Evolutionary conservation across 2,888 invertebrate genomes (phyloP).

Genomic region (Falcaria lacertinaria): DNA sequence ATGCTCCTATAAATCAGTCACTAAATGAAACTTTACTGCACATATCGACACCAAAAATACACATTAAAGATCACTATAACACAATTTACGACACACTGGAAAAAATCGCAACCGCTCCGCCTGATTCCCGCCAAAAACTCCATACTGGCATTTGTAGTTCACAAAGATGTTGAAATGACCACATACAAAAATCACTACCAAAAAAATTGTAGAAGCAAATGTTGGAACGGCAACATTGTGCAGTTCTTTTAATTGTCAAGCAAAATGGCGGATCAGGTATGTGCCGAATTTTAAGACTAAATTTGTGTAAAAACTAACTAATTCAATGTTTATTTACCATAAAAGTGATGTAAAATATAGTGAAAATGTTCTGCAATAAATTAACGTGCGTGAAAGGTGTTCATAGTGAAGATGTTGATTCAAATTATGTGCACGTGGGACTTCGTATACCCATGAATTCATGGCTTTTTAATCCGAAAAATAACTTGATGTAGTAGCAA

Average conservation of each 20-base stretch:
- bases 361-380: conserved; percentile 4
- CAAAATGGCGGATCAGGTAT: conserved; percentile 92
- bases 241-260: conserved; percentile 77
- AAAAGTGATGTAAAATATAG: conserved; percentile 13
- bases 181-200: neutral
- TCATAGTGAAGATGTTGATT: conserved; percentile 39
- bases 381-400: conserved; percentile 18
- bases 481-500: too few species aligned
- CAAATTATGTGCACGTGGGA: conserved; percentile 54
- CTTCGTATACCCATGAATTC: conserved; percentile 13
- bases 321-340: conserved; percentile 8
- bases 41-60: too few species aligned
- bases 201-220: neutral
- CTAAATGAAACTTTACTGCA: too few species aligned
- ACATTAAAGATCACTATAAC: too few species aligned
- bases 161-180: neutral
- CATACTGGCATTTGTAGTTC: too few species aligned
- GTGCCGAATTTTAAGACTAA: conserved; percentile 54
- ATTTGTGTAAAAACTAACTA: conserved; percentile 24
- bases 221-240: conserved; percentile 25
- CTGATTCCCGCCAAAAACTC: too few species aligned
- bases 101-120: too few species aligned
- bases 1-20: too few species aligned
- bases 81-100: too few species aligned
- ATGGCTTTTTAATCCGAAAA: conserved; percentile 1